phyloP scores from a whole-genome alignment of 2,797 vertebrate species.

The Chaunax sp. region DNA sequence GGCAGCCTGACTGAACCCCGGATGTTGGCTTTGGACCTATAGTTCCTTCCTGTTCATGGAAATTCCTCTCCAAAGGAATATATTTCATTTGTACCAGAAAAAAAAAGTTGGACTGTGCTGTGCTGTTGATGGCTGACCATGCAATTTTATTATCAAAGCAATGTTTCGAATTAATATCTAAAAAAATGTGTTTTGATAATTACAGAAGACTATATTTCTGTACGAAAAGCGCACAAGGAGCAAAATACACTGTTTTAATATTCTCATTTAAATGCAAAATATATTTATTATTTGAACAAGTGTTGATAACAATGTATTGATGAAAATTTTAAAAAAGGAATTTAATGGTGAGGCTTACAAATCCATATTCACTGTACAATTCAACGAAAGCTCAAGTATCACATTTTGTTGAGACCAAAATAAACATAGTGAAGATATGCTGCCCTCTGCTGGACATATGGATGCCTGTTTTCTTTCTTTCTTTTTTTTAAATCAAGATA shows the following conservation, averaged over 20 bases:
- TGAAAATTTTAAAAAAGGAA: background rate
- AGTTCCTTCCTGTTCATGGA: constrained; percentile 84
- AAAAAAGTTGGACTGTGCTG: constrained; percentile 37
- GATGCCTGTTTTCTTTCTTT: too few relatives aligned
- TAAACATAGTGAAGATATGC: constrained; percentile 55
- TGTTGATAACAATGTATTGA: background rate
- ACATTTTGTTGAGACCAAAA: background rate
- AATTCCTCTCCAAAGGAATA: constrained; percentile 66
- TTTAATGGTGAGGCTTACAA: background rate
- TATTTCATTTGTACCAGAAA: constrained; percentile 47
- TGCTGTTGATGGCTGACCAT: constrained; percentile 50
- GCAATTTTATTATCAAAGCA: constrained; percentile 60
- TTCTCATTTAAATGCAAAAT: background rate
- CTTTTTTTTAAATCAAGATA: too few relatives aligned
- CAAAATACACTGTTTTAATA: background rate
- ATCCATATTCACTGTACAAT: background rate
- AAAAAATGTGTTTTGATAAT: constrained; percentile 23
- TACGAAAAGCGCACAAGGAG: background rate
- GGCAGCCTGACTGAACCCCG: constrained; percentile 71
- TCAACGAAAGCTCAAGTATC: background rate
- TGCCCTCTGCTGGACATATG: constrained; percentile 79
- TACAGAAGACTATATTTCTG: constrained; percentile 5
- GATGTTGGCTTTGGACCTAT: constrained; percentile 80
- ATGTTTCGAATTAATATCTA: constrained; percentile 42
- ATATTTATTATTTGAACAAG: background rate